Percentiles rank a stretch among this genome's conserved stretches.
Conservation (phyloP, 1,140 invertebrate species). For the Halictus rubicundus region DNA sequence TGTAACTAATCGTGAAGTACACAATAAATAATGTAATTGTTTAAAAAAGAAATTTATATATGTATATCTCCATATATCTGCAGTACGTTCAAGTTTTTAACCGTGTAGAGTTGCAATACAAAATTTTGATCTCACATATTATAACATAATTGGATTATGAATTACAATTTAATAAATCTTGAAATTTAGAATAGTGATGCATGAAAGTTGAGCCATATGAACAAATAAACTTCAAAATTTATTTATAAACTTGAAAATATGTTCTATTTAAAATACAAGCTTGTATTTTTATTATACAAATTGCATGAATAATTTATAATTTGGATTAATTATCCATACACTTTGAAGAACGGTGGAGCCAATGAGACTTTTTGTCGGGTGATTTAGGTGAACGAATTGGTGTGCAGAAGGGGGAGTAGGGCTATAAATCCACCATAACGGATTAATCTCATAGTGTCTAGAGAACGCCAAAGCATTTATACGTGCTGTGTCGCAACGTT, state of each 20-base stretch:
- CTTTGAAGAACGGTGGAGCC: constrained; percentile 43
- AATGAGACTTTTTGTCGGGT: constrained; percentile 60
- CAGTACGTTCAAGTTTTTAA: too few relatives aligned
- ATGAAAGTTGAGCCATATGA: too few relatives aligned
- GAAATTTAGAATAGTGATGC: too few relatives aligned
- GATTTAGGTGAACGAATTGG: constrained; percentile 72
- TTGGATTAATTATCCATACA: constrained; percentile 72
- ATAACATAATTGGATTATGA: too few relatives aligned
- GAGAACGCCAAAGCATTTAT: constrained; percentile 70
- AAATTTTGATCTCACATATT: too few relatives aligned
- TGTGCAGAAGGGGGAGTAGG: constrained; percentile 46
- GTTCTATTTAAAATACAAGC: background rate
- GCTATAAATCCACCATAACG: constrained; percentile 75
- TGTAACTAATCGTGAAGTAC: too few relatives aligned
- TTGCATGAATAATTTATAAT: constrained; percentile 50
- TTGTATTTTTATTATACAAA: background rate
- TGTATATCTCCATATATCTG: too few relatives aligned
- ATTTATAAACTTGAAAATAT: background rate
- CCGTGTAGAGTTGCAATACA: too few relatives aligned
- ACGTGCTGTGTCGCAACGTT: constrained; percentile 30
- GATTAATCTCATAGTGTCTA: constrained; percentile 76
- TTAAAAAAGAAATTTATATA: too few relatives aligned
- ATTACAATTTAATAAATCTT: too few relatives aligned
- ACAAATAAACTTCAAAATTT: background rate
- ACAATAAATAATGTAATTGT: too few relatives aligned